A percentile compares a stretch with the other conserved stretches of the same genome.
Conservation (phyloP, 2,113 vertebrate species). For the Vulpes ferrilata region DNA sequence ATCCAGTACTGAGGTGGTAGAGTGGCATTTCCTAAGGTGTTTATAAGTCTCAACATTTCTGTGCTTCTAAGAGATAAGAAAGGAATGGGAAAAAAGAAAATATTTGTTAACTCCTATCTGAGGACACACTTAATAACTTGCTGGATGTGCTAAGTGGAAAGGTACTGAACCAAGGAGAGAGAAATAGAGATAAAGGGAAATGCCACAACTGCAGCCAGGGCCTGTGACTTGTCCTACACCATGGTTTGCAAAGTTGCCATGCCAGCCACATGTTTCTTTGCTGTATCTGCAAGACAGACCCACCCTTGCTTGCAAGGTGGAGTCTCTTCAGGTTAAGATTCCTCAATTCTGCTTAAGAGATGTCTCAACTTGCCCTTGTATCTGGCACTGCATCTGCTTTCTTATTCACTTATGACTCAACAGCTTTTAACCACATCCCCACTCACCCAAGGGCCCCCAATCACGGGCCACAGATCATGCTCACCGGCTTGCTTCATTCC, state of each 20-base stretch:
- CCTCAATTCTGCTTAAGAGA: background rate
- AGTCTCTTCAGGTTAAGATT: background rate
- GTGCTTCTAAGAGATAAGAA: background rate
- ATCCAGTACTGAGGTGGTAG: background rate
- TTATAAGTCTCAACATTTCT: background rate
- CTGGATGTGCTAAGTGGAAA: background rate
- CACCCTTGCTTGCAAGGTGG: background rate
- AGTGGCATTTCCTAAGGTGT: background rate
- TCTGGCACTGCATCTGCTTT: background rate
- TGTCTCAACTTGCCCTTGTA: background rate
- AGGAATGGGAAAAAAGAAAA: background rate
- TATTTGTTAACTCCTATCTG: constrained; percentile 17
- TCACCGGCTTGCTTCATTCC: background rate
- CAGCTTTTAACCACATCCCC: background rate
- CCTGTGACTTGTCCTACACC: background rate
- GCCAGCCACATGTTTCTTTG: background rate
- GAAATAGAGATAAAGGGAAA: background rate
- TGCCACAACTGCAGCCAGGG: background rate
- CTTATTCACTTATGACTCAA: background rate
- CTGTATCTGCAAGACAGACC: background rate
- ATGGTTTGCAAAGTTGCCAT: background rate
- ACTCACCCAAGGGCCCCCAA: background rate
- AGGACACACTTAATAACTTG: background rate
- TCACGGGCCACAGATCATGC: background rate
- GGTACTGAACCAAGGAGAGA: background rate